Percentiles rank a stretch among this genome's conserved stretches.
phyloP scores from a whole-genome alignment of 2,888 invertebrate species.

The Ariolimax columbianus region DNA sequence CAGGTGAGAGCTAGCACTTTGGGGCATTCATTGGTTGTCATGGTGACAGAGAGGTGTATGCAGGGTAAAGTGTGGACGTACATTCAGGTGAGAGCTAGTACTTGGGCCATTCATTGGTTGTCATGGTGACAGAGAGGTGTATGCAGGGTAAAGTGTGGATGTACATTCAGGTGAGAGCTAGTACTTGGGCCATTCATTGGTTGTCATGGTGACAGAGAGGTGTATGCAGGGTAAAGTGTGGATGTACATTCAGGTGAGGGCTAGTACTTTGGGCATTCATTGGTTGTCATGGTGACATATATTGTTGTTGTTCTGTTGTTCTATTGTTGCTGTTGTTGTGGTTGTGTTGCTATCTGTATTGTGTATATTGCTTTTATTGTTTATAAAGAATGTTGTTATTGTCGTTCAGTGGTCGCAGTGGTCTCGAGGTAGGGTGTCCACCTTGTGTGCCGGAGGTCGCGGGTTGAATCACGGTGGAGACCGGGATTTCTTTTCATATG shows the following conservation, averaged over 20 bases:
- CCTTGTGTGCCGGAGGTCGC: too few species aligned
- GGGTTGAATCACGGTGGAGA: too few species aligned
- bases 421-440: too few species aligned
- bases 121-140: neutral
- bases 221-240: neutral
- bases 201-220: neutral
- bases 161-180: neutral
- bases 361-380: too few species aligned
- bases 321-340: too few species aligned
- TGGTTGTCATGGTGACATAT: too few species aligned
- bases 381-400: too few species aligned
- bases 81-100: neutral
- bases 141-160: neutral
- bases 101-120: neutral
- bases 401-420: too few species aligned
- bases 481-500: too few species aligned
- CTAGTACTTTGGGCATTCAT: neutral
- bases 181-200: neutral
- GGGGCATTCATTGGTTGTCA: neutral
- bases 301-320: too few species aligned
- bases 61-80: neutral
- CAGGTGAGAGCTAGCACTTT: neutral
- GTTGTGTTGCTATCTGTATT: too few species aligned
- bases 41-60: conserved; percentile 3
- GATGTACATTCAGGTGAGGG: neutral